Evolutionary conservation across 2,797 vertebrate genomes (phyloP), one percentile per base, ranked within the genome.

Genomic region (Helicolenus hilgendorfi): DNA sequence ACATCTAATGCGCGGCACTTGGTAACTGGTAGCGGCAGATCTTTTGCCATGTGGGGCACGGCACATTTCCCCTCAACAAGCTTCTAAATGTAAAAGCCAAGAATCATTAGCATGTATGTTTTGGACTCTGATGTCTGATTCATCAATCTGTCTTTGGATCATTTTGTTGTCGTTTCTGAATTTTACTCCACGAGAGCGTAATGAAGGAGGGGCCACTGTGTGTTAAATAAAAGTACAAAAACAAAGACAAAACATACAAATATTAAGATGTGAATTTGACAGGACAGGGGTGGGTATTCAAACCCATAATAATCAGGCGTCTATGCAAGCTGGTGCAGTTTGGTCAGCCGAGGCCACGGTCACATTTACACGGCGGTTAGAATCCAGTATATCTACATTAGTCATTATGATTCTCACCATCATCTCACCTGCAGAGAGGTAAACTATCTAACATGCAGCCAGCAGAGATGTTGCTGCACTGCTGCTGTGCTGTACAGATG

Each of bases 291-390:
- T 11, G 55, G 65, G 82, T 67, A 62, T 62, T 83, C 36, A 58
- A 77, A 81, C 76, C 71, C 56, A 45, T 53, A 36, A 75, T 64
- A 68, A 76, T 88, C 35, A 76, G 85, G 79, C 35, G 79, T 94
- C 88, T 91, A 92, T 92, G 92, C 91, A 91, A 95, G 92, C 82
- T 72, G 84, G 91, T 78, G 83, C 85, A 89, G 85, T 91, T 89
- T 76, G 72, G 88, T 87, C 85, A 88, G 84, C 84, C 76, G 45
- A 86, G 79, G 86, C 79, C 74, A 74, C 15, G 26, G 72, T 84
- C 75, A 33, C 63, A 77, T 83, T 74, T 7, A 38, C 6, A 73
- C 1, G 2, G 20, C 18, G 58, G 59, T 83, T 80, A 29, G 41
- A 70, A 78, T 74, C 78, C 77, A 79, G 70, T 79, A 29, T 35